Conservation (phyloP, 92 coral and sea anemone genomes). For the Muricea muricata region DNA sequence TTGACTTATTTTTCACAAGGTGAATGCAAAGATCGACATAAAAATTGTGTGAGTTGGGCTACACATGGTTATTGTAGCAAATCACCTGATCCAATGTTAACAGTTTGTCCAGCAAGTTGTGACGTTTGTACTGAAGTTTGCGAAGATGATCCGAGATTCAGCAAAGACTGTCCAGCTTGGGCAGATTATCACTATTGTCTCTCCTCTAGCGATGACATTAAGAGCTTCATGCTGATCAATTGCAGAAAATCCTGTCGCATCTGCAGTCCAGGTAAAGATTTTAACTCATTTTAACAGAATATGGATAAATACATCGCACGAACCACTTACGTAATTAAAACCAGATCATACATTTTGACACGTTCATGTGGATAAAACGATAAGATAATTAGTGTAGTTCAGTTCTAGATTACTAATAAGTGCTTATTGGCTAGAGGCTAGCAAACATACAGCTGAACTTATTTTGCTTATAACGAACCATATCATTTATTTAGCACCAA, state of each 20-base stretch:
- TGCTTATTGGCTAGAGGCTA: no score
- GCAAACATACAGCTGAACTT: no score
- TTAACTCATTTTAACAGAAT: background rate
- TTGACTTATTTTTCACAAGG: conserved; percentile 2
- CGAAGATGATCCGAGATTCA: conserved; percentile 38
- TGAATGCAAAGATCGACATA: conserved; percentile 61
- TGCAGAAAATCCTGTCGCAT: background rate
- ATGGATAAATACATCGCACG: no score
- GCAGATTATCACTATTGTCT: background rate
- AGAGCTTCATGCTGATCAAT: background rate
- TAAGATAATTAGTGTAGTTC: no score
- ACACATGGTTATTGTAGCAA: conserved; percentile 70
- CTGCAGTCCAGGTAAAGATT: conserved; percentile 2
- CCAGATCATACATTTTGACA: no score
- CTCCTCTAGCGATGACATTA: background rate
- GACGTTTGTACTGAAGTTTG: conserved; percentile 67
- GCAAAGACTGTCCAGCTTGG: background rate
- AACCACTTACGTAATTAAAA: no score
- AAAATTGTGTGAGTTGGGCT: conserved; percentile 71
- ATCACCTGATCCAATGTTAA: conserved; percentile 78
- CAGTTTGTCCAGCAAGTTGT: conserved; percentile 78
- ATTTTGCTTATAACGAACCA: background rate
- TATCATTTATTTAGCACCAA: conserved; percentile 4
- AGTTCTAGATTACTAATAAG: no score
- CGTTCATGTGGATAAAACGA: no score